Conservation (phyloP, 2,888 invertebrate genomes). For the Epinotia bilunana region DNA sequence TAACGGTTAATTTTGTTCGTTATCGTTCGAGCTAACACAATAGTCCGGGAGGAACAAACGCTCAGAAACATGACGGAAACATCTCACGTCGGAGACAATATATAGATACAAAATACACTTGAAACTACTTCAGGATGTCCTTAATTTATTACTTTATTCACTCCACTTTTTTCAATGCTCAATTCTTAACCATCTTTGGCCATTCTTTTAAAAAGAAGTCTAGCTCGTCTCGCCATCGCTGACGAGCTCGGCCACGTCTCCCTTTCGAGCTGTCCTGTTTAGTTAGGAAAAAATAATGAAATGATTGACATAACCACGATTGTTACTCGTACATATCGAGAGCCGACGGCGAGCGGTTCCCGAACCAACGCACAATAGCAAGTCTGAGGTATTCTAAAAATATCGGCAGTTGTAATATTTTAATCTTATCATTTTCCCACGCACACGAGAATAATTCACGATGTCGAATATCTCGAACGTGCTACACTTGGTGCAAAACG, state of each 20-base stretch:
- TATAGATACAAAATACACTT: neutral
- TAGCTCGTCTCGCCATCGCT: too few species aligned
- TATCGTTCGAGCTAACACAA: neutral
- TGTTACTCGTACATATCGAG: neutral
- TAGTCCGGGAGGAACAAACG: too few species aligned
- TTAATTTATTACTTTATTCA: too few species aligned
- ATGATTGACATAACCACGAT: too few species aligned
- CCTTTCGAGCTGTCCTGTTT: too few species aligned
- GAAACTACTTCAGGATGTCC: too few species aligned
- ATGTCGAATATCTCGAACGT: slow-evolving; percentile 8
- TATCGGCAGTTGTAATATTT: slow-evolving; percentile 31
- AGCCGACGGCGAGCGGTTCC: neutral
- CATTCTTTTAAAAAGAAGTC: too few species aligned
- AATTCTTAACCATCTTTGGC: too few species aligned
- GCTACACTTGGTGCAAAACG: neutral
- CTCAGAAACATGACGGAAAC: neutral
- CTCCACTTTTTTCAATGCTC: too few species aligned
- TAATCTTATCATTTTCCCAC: slow-evolving; percentile 33
- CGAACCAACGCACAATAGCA: slow-evolving; percentile 16
- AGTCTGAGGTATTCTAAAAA: slow-evolving; percentile 13
- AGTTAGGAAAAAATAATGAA: too few species aligned
- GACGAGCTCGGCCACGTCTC: too few species aligned
- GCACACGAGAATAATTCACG: slow-evolving; percentile 5
- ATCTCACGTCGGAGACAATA: neutral
- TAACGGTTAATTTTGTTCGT: neutral